Base-by-base conservation (phyloP, 2,888 invertebrate genomes). In the Boloria selene region DNA sequence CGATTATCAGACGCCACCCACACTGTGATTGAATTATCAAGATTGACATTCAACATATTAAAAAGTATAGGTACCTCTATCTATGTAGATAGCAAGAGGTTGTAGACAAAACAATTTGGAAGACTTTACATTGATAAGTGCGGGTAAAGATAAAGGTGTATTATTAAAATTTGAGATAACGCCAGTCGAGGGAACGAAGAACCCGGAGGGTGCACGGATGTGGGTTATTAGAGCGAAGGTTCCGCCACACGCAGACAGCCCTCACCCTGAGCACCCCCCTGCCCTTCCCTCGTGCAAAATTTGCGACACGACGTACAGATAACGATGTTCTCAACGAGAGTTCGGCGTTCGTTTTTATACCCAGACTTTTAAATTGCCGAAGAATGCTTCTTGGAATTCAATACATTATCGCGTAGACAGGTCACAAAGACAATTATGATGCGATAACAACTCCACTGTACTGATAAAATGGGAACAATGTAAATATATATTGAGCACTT, bases 141-240 rank as follows among this genome's bases (percentile, higher is more conserved):
- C 65, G 51, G 61, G 62, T 22, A 70, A 75, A 75, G 72, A 66
- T 67, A 69, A 61, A 59, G 68, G 67, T 72, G 64, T 71, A 73
- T 72, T 72, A 53, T 45, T 70, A 72, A 72, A 55, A 51, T 51
- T 42, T 22, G 42, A 66, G 59, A 75, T 72, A 73, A 71, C 65
- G 67, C 67, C 64, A 56, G 56, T 56, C 45, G 45, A 45, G 45
- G 56, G 63, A 70, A 53, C 73, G 75, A 74, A 72, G 72, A 73
- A 74, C 76, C 71, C 76, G 73, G 72, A 77, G 74, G 78, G 74
- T 75, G 82, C 73, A 67, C 73, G 76, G 76, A 86, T 86, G 77
- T 88, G 81, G 89, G 88, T 88, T 80, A 89, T 82, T 83, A 84
- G 85, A 81, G 78, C 84, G 82, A 86, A 86, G 84, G 85, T 83